Evolutionary conservation across 2,888 invertebrate genomes (phyloP), one percentile per base, ranked within the genome.

Genomic region (Arge pagana): DNA sequence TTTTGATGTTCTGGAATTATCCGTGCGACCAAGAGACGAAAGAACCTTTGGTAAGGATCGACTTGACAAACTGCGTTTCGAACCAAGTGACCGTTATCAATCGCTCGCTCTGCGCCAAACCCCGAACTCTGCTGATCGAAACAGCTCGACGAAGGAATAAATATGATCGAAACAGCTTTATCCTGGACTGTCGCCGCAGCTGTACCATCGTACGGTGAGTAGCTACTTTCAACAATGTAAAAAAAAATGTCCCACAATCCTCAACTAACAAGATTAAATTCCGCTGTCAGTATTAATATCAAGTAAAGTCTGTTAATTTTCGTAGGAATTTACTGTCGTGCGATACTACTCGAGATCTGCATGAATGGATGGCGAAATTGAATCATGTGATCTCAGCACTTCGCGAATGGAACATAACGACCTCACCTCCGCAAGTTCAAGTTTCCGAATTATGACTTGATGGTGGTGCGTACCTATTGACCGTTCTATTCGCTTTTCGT

Each of bases 1-100:
- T 63, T 0, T 57, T 84, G 2, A 65, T 67, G 16, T 77, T 82
- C 30, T 84, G 81, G 80, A 79, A 80, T 45, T 79, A 81, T 63
- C 82, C 81, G 1, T 67, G 73, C 18, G 79, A 80, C 39, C 74
- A 71, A 51, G 72, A 69, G 18, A 67, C 70, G 8, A 67, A 71
- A 7, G 64, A 64, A 6, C 77, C 80, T 0, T 53, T 78, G 3
- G 57, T 72, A 11, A 52, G 60, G 0, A 56, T 83, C 18, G 77
- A 81, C 59, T 62, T 83, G 23, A 69, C 70, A 6, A 58, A 74
- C 40, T 77, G 77, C 50, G 62, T 66, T 18, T 64, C 72, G 3
- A 49, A 55, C 1, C 62, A 61, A 1, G 65, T 82, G 35, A 59
- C 63, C 16, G 58, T 65, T 6, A 79, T 75, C 0, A 72, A 78